These are phyloP conservation scores for Falco punctatus DNA, from an alignment of 2,113 vertebrate genomes.

Conservation along the genomic window DNA sequence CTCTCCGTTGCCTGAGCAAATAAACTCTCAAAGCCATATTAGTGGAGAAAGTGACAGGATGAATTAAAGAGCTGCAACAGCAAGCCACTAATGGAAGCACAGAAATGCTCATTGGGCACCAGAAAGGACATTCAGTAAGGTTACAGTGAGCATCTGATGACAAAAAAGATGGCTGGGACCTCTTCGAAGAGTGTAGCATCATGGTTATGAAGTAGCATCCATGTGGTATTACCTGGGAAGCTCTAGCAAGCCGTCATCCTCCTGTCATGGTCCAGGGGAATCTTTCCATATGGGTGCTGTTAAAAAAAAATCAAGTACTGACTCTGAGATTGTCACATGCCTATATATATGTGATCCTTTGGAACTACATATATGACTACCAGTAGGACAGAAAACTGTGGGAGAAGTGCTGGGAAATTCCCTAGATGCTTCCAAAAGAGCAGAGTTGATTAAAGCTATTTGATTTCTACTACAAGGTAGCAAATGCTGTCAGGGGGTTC, in stretches of 20 bases:
- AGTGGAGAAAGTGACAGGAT: conserved; percentile 20
- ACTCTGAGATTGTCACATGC: not conserved
- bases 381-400: not conserved
- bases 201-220: not conserved
- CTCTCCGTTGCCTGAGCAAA: conserved; percentile 23
- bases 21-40: not conserved
- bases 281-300: not conserved
- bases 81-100: not conserved
- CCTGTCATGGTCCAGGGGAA: not conserved
- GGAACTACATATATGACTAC: not conserved
- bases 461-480: not conserved
- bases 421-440: not conserved
- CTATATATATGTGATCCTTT: not conserved
- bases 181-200: not conserved
- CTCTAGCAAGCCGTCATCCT: not conserved
- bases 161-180: not conserved
- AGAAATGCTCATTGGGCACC: not conserved
- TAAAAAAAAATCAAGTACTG: not conserved
- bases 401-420: not conserved
- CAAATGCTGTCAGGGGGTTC: not conserved
- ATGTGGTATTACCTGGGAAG: not conserved
- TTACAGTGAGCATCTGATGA: not conserved
- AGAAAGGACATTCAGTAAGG: not conserved
- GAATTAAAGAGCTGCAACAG: conserved; percentile 35
- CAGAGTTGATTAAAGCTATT: not conserved